Conservation (phyloP, 2,888 invertebrate genomes). For the Nymphalis urticae region DNA sequence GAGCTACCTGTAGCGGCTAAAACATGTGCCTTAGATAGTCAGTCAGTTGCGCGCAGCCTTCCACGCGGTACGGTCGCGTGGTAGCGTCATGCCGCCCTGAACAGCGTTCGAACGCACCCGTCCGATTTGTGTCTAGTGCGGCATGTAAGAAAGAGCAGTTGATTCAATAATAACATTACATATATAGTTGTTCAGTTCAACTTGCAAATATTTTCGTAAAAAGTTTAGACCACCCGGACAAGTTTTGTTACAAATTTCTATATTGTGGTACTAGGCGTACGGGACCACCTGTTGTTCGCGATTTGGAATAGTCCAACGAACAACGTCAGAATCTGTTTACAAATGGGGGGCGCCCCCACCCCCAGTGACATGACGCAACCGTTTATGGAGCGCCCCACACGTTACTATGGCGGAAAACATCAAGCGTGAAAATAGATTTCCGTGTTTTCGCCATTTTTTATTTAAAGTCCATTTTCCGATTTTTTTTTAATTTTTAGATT, state of each 20-base stretch:
- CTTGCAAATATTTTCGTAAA: constrained; percentile 9
- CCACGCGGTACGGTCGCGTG: constrained; percentile 72
- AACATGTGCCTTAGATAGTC: constrained; percentile 56
- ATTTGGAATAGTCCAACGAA: constrained; percentile 68
- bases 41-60: constrained; percentile 79
- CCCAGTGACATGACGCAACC: constrained; percentile 70
- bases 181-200: constrained; percentile 9
- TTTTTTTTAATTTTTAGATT: constrained; percentile 2
- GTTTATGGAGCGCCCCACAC: constrained; percentile 67
- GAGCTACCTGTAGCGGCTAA: constrained; percentile 69
- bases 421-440: constrained; percentile 75
- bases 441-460: constrained; percentile 62
- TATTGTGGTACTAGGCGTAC: constrained; percentile 14
- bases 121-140: constrained; percentile 38
- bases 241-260: constrained; percentile 48
- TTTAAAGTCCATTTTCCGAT: constrained; percentile 35
- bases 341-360: constrained; percentile 66
- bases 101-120: constrained; percentile 53
- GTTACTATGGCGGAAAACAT: constrained; percentile 78
- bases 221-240: constrained; percentile 3
- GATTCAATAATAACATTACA: background rate
- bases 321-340: constrained; percentile 79
- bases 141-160: constrained; percentile 32
- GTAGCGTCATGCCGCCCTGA: constrained; percentile 56
- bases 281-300: constrained; percentile 75